A percentile compares a stretch with the other conserved stretches of the same genome.
Evolutionary conservation across 2,797 vertebrate genomes (phyloP).

Genomic region (Siniperca obscura): DNA sequence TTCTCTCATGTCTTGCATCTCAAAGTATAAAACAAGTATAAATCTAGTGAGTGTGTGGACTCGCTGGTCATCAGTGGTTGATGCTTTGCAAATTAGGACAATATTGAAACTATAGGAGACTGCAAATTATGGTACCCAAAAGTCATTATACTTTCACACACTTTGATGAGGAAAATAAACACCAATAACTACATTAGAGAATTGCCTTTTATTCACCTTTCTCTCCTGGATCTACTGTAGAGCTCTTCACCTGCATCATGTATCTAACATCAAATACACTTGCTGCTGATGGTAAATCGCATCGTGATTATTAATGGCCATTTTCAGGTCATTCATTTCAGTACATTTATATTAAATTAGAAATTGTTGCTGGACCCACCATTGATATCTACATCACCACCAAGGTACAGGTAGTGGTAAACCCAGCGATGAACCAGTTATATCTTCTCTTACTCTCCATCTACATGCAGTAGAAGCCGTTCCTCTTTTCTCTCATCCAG

Average conservation of each 20-base stretch:
- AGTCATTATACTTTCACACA: background rate
- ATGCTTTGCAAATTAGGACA: background rate
- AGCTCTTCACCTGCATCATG: background rate
- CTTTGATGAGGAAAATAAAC: background rate
- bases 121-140: background rate
- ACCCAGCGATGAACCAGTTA: background rate
- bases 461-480: background rate
- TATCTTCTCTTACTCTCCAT: background rate
- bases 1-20: background rate
- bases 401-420: background rate
- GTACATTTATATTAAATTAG: background rate
- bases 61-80: background rate
- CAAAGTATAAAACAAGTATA: background rate
- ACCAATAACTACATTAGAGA: background rate
- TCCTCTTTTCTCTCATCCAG: background rate
- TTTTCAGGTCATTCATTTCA: background rate
- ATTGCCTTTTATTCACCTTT: background rate
- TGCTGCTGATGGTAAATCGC: background rate
- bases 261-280: slow-evolving; percentile 11
- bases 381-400: slow-evolving; percentile 11
- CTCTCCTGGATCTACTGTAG: background rate
- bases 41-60: background rate
- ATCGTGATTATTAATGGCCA: background rate
- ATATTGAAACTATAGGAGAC: background rate
- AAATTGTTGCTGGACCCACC: background rate